Conservation (phyloP, 2,797 vertebrate species). For the Chiloscyllium punctatum region DNA sequence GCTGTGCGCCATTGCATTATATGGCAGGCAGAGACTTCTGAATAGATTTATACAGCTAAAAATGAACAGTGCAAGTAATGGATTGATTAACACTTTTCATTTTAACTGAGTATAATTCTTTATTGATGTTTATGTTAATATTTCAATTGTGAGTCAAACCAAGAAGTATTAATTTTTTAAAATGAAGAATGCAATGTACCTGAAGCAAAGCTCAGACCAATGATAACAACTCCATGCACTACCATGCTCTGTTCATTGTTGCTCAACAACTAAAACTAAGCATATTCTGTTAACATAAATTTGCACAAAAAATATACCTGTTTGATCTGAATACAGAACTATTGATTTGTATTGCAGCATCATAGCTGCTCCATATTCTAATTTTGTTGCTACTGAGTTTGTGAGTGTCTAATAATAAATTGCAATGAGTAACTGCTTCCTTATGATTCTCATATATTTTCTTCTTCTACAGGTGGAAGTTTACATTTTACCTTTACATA, state of each 20-base stretch:
- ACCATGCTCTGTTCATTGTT: neutral
- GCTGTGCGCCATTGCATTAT: neutral
- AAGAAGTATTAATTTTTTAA: neutral
- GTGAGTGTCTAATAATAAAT: neutral
- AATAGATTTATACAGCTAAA: neutral
- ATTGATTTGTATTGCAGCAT: neutral
- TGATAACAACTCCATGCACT: neutral
- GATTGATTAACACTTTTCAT: neutral
- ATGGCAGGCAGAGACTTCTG: neutral
- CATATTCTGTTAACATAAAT: neutral
- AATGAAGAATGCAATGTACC: neutral
- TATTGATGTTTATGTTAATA: neutral
- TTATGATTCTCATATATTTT: slow-evolving; percentile 48
- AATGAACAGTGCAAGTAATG: neutral
- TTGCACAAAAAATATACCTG: neutral
- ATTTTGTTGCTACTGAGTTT: neutral
- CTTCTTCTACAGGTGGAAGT: slow-evolving; percentile 83
- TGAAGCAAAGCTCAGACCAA: neutral
- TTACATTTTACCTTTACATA: slow-evolving; percentile 92
- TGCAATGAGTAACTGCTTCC: neutral
- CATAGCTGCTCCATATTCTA: neutral
- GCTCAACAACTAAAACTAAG: neutral
- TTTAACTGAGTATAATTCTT: neutral
- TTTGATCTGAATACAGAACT: neutral
- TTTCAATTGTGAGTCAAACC: neutral